Conservation (phyloP, 2,797 vertebrate genomes). For the Coranthus polyacanthus region DNA sequence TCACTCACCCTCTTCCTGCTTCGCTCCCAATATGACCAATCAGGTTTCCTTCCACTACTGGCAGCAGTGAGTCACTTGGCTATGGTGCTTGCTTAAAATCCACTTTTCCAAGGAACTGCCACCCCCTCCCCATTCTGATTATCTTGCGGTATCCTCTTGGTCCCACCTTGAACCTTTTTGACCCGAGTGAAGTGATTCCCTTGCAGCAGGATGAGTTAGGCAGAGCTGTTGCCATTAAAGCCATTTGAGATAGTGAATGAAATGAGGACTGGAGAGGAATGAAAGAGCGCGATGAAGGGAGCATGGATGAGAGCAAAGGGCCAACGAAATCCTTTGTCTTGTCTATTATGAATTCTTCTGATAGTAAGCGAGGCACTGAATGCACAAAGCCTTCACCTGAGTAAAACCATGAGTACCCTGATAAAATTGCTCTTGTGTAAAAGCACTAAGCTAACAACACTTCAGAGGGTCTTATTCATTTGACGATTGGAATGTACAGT, state of each 20-base stretch:
- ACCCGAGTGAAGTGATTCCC: constrained; percentile 66
- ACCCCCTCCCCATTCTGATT: constrained; percentile 68
- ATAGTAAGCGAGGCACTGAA: constrained; percentile 12
- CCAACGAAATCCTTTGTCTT: constrained; percentile 1
- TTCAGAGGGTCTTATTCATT: constrained; percentile 23
- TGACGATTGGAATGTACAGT: constrained; percentile 28
- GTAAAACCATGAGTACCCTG: constrained; percentile 8
- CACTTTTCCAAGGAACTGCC: constrained; percentile 76
- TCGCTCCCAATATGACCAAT: constrained; percentile 75
- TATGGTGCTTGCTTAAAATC: constrained; percentile 72
- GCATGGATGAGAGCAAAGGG: constrained; percentile 4
- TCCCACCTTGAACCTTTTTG: constrained; percentile 76
- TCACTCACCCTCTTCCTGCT: constrained; percentile 84
- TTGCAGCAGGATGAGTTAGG: constrained; percentile 23
- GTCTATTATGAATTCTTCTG: constrained; percentile 19
- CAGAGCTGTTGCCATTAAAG: constrained; percentile 34
- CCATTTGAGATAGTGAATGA: constrained; percentile 33
- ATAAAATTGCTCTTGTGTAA: constrained; percentile 35
- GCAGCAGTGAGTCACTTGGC: constrained; percentile 80
- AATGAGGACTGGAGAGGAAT: constrained; percentile 33
- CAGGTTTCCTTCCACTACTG: constrained; percentile 80
- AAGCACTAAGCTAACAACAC: constrained; percentile 24
- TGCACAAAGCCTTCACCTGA: background rate
- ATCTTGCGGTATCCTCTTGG: constrained; percentile 73
- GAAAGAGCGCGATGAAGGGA: constrained; percentile 10